Conservation (phyloP, 2,113 vertebrate species). For the Puntigrus tetrazona region DNA sequence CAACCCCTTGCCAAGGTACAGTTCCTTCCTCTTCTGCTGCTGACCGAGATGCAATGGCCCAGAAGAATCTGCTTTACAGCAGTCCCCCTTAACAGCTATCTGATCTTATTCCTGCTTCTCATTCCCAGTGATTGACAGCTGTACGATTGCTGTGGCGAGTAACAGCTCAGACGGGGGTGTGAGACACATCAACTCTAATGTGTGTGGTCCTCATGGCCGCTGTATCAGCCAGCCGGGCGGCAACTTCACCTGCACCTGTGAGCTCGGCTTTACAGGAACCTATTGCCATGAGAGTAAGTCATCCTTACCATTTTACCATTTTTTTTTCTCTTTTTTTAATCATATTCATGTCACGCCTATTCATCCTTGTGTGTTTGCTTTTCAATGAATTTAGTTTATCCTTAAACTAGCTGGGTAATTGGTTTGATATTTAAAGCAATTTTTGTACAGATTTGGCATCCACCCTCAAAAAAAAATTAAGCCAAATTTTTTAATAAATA, state of each 20-base stretch:
- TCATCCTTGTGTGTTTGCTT: not conserved
- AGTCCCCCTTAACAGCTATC: not conserved
- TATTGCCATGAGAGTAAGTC: slow-evolving; percentile 97
- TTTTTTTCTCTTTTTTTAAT: not conserved
- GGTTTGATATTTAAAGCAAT: not conserved
- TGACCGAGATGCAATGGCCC: not conserved
- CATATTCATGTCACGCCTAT: not conserved
- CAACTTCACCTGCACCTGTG: slow-evolving; percentile 92
- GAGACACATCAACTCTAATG: slow-evolving; percentile 79
- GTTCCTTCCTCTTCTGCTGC: too few species aligned
- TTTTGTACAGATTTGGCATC: not conserved
- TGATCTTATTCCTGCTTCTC: not conserved
- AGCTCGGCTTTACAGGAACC: slow-evolving; percentile 88
- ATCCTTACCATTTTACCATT: not conserved
- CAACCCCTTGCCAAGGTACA: slow-evolving; percentile 86
- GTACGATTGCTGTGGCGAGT: slow-evolving; percentile 83
- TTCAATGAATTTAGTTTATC: not conserved
- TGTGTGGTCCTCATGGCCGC: slow-evolving; percentile 87
- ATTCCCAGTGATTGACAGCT: slow-evolving; percentile 88
- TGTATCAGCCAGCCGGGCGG: slow-evolving; percentile 87
- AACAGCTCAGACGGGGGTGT: slow-evolving; percentile 78
- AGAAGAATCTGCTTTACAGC: not conserved
- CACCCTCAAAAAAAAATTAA: too few species aligned
- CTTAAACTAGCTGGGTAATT: not conserved
- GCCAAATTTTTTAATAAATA: too few species aligned